Evolutionary conservation across 2,113 vertebrate genomes (phyloP).

Genomic region (Callocephalon fimbriatum): DNA sequence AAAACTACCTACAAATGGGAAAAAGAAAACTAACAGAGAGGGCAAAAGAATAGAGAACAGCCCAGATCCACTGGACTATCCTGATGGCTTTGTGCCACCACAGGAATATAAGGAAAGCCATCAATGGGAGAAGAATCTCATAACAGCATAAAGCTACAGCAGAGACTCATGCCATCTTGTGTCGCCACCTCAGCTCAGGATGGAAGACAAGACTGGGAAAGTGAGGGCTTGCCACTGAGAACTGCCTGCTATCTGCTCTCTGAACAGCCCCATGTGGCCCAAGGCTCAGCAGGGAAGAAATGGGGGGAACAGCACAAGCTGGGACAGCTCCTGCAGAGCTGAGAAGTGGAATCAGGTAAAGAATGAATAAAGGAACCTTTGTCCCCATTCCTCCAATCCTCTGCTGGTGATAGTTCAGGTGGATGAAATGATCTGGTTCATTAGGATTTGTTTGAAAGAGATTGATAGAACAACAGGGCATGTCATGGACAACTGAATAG

Average conservation of each 20-base stretch:
- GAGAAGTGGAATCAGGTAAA: conserved; percentile 3
- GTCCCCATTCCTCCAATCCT: neutral
- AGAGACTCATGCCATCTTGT: neutral
- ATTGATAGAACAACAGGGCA: neutral
- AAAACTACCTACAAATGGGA: neutral
- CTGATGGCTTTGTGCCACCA: neutral
- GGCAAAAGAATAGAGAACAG: neutral
- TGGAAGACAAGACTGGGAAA: neutral
- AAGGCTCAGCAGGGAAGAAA: neutral
- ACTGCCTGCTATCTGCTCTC: neutral
- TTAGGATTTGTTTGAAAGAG: neutral
- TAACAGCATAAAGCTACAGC: neutral
- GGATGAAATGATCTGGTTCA: neutral
- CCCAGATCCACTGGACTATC: neutral
- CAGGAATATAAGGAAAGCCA: neutral
- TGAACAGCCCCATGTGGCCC: neutral
- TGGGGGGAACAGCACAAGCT: neutral
- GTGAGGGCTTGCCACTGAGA: neutral
- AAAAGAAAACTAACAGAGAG: neutral
- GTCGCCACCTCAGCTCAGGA: neutral
- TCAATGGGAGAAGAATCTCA: neutral
- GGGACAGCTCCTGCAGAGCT: neutral
- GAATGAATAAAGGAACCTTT: neutral
- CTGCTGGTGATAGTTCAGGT: neutral
- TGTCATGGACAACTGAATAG: neutral